phyloP scores from a whole-genome alignment of 37 sponge, comb jelly and placozoan species.

The Aplysina aerophoba region DNA sequence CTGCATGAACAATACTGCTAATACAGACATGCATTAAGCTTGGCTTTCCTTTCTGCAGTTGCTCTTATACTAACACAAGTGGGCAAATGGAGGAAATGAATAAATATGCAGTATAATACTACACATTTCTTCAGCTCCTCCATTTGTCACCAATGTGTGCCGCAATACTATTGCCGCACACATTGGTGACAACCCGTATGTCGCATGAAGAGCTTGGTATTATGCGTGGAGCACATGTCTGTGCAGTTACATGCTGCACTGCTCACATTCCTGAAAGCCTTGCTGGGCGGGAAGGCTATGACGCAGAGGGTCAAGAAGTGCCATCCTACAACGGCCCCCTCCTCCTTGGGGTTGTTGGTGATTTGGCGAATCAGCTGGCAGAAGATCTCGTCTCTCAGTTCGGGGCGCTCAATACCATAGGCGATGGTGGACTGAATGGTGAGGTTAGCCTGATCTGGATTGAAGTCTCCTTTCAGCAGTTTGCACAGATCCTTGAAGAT shows the following conservation, averaged over 20 bases:
- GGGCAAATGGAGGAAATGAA: too few species aligned
- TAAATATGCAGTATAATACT: too few species aligned
- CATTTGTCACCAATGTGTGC: too few species aligned
- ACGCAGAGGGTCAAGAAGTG: slow-evolving; percentile 85
- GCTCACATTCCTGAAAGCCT: slow-evolving; percentile 90
- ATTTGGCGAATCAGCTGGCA: slow-evolving; percentile 92
- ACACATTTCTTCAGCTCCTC: too few species aligned
- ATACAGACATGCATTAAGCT: too few species aligned
- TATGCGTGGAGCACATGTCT: too few species aligned
- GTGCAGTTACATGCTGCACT: background rate
- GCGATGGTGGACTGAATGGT: slow-evolving; percentile 93
- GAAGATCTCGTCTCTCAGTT: slow-evolving; percentile 94
- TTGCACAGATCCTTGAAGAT: slow-evolving; percentile 95
- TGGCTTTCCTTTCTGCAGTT: too few species aligned
- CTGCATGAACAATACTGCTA: too few species aligned
- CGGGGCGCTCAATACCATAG: slow-evolving; percentile 89
- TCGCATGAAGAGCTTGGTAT: too few species aligned
- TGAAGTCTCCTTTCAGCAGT: slow-evolving; percentile 78
- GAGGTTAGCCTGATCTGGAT: slow-evolving; percentile 75
- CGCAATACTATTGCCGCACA: too few species aligned
- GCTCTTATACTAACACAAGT: too few species aligned
- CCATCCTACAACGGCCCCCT: slow-evolving; percentile 75
- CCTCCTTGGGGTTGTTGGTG: slow-evolving; percentile 87
- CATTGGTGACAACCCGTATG: too few species aligned
- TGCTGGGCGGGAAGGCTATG: slow-evolving; percentile 90